Evolutionary conservation across 2,888 invertebrate species (phyloP).

Genomic region (Sisyra terminalis): DNA sequence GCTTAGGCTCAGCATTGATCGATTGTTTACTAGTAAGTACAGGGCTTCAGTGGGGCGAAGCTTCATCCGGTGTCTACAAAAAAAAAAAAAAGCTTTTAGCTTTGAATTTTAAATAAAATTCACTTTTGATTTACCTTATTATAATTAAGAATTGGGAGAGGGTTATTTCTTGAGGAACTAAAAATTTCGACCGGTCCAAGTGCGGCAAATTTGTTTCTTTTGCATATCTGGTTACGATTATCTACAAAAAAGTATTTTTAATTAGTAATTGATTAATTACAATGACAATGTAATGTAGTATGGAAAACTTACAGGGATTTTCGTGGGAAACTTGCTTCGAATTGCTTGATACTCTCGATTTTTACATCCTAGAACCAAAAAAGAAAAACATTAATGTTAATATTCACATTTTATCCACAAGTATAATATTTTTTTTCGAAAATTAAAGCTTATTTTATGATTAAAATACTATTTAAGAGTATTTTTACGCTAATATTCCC

Average conservation of each 20-base stretch:
- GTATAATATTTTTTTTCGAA: too few species aligned
- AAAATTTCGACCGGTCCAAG: slow-evolving; percentile 70
- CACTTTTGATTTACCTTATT: slow-evolving; percentile 45
- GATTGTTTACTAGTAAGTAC: slow-evolving; percentile 68
- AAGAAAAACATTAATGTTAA: too few species aligned
- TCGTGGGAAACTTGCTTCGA: slow-evolving; percentile 58
- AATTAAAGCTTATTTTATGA: too few species aligned
- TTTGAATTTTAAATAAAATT: not conserved
- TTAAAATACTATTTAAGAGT: too few species aligned
- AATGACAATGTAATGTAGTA: not conserved
- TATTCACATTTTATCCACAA: too few species aligned
- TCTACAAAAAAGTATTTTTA: slow-evolving; percentile 30
- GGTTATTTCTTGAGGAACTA: slow-evolving; percentile 78
- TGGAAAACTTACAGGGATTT: slow-evolving; percentile 53
- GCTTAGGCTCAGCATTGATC: slow-evolving; percentile 65
- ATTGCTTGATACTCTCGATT: slow-evolving; percentile 35
- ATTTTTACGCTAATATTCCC: too few species aligned
- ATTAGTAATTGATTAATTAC: slow-evolving; percentile 4
- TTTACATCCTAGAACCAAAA: too few species aligned
- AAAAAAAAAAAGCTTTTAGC: not conserved
- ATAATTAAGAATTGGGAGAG: slow-evolving; percentile 79
- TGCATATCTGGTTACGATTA: slow-evolving; percentile 67
- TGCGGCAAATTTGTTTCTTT: slow-evolving; percentile 62
- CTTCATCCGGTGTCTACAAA: slow-evolving; percentile 32
- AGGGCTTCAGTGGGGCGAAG: slow-evolving; percentile 53